These are phyloP conservation scores for Melanotaenia parkinsoni DNA, from an alignment of 2,797 vertebrate genomes.

Conservation along the genomic window DNA sequence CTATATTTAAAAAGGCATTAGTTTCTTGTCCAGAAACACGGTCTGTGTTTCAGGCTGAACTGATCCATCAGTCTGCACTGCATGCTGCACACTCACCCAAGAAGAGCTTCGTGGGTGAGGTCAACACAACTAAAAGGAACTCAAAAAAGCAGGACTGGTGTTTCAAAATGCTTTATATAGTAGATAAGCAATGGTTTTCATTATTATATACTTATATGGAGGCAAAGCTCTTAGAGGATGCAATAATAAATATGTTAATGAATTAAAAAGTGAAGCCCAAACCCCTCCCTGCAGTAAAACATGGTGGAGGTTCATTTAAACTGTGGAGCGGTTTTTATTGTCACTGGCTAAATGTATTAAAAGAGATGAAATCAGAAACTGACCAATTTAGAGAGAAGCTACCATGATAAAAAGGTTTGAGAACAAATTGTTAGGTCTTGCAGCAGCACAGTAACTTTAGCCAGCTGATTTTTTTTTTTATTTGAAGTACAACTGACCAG, in stretches of 20 bases:
- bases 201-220: no score
- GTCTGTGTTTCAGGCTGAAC: background rate
- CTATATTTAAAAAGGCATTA: background rate
- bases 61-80: background rate
- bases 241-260: no score
- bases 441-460: no score
- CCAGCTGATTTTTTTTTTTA: no score
- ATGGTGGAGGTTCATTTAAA: no score
- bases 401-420: background rate
- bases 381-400: no score
- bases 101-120: background rate
- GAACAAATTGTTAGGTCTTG: background rate
- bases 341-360: no score
- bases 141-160: background rate
- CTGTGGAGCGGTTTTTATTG: no score
- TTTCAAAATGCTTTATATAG: background rate
- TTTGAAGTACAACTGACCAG: background rate
- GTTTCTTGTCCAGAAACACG: background rate
- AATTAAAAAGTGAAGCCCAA: no score
- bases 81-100: background rate
- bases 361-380: background rate
- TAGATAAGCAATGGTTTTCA: background rate
- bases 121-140: background rate
- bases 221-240: no score
- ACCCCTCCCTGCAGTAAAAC: background rate